Conservation (phyloP, 2,797 vertebrate genomes). For the Tenualosa ilisha region DNA sequence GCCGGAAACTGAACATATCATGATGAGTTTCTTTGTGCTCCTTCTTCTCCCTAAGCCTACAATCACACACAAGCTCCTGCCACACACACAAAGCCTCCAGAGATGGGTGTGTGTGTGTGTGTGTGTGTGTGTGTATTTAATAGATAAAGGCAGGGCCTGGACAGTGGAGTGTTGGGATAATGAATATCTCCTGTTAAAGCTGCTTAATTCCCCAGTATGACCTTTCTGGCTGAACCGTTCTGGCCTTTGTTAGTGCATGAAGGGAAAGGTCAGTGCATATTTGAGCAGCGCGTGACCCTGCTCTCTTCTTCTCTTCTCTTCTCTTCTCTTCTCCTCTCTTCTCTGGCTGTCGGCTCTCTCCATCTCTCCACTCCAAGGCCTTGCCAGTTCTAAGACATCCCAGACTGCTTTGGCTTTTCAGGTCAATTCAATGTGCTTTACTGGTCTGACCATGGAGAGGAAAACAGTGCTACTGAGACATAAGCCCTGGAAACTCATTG, state of each 20-base stretch:
- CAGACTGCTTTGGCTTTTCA: background rate
- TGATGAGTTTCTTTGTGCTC: background rate
- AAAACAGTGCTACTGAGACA: too few relatives aligned
- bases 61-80: background rate
- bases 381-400: background rate
- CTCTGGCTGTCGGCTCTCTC: background rate
- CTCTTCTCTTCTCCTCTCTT: background rate
- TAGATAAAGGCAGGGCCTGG: background rate
- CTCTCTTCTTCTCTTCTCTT: background rate
- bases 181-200: slow-evolving; percentile 27
- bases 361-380: background rate
- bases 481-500: too few relatives aligned
- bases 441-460: too few relatives aligned
- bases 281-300: slow-evolving; percentile 21
- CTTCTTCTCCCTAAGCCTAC: background rate
- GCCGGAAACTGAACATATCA: background rate
- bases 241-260: slow-evolving; percentile 42
- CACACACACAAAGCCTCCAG: background rate
- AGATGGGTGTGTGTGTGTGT: background rate
- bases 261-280: slow-evolving; percentile 27
- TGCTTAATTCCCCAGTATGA: slow-evolving; percentile 35
- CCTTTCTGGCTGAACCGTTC: slow-evolving; percentile 40
- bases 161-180: slow-evolving; percentile 6
- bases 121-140: background rate
- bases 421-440: too few relatives aligned